Evolutionary conservation across 2,113 vertebrate species (phyloP).

Genomic region (Istiophorus platypterus): DNA sequence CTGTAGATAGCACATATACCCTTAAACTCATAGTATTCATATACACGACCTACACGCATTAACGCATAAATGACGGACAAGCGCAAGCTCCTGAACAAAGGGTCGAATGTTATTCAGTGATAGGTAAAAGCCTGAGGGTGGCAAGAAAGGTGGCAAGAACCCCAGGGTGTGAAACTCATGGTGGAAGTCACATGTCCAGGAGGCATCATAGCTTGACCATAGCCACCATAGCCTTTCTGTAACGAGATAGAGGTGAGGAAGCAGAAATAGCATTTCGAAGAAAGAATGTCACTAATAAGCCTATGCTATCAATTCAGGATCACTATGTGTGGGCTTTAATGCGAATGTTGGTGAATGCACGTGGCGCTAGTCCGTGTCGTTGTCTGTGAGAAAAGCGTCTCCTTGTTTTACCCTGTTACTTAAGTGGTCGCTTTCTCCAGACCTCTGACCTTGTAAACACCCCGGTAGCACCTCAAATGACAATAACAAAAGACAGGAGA

Average conservation of each 20-base stretch:
- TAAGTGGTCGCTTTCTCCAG: slow-evolving; percentile 23
- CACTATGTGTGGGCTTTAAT: neutral
- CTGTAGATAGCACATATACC: slow-evolving; percentile 17
- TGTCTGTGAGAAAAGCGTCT: neutral
- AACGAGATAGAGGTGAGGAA: neutral
- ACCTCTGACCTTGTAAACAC: slow-evolving; percentile 30
- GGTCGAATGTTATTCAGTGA: slow-evolving; percentile 21
- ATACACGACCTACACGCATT: neutral
- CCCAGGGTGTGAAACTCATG: neutral
- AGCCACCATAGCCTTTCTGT: neutral
- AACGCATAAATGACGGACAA: slow-evolving; percentile 12
- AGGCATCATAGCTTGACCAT: slow-evolving; percentile 6
- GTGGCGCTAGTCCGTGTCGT: neutral
- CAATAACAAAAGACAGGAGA: neutral
- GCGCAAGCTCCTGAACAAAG: slow-evolving; percentile 17
- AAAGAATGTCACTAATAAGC: too few relatives aligned
- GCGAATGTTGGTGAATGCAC: neutral
- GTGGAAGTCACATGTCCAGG: neutral
- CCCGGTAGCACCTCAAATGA: neutral
- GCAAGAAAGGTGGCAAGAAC: slow-evolving; percentile 24
- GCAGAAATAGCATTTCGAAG: neutral
- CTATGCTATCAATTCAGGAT: neutral
- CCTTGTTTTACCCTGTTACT: slow-evolving; percentile 2
- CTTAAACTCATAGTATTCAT: neutral
- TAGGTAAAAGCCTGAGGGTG: slow-evolving; percentile 3